Base-by-base conservation (phyloP, 2,888 invertebrate genomes). In the Drosophila borborema region DNA sequence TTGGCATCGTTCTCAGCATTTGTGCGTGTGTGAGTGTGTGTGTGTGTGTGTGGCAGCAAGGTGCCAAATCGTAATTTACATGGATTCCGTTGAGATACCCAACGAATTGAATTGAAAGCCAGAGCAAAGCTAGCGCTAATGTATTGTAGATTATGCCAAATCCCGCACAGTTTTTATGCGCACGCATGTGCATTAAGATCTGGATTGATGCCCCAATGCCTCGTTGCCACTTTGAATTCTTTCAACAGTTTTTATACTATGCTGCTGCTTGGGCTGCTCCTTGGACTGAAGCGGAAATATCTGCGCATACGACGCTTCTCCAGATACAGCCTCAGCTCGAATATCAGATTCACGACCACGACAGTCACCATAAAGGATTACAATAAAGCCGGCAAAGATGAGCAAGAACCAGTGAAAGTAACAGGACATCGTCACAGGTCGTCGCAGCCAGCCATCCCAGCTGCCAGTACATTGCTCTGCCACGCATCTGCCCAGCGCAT, bases 51-150 rank as follows among this genome's bases (percentile, higher is more conserved):
- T 49, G 38, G 45, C 66, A 48, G 89, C 82, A 91, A 91, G 92
- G 91, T 92, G 91, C 87, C 91, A 91, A 91, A 92, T 92, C 92
- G 92, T 92, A 92, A 92, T 92, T 92, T 92, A 92, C 92, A 92
- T 92, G 92, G 92, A 91, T 92, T 92, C 91, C 86, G 84, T 81
- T 89, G 89, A 91, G 92, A 92, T 92, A 92, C 92, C 92, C 92
- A 90, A 92, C 92, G 92, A 92, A 92, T 92, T 92, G 92, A 92
- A 92, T 92, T 92, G 91, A 92, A 92, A 92, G 92, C 92, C 92
- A 92, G 91, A 92, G 91, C 91, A 91, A 92, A 92, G 92, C 92
- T 92, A 92, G 92, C 92, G 92, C 92, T 92, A 92, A 92, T 92
- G 92, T 92, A 92, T 92, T 92, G 92, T 92, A 92, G 92, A 92